A percentile compares a stretch with the other conserved stretches of the same genome.
phyloP scores from a whole-genome alignment of 2,797 vertebrate genomes.

The Danio kyathit region DNA sequence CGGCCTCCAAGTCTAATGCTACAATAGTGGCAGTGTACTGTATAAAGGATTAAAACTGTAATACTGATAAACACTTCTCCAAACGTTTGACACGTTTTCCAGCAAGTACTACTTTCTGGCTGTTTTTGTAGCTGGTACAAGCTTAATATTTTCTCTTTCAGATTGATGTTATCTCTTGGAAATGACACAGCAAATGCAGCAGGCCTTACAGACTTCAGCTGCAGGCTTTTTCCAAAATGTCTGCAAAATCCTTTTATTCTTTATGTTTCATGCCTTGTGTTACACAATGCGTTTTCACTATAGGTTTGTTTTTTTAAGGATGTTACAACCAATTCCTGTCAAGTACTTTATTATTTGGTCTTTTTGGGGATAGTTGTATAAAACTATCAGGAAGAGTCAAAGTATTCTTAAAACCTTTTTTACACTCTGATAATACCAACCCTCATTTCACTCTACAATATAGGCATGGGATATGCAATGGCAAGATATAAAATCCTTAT shows the following conservation, averaged over 20 bases:
- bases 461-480: too few relatives aligned
- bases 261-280: neutral
- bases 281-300: neutral
- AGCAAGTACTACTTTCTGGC: neutral
- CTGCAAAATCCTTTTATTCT: neutral
- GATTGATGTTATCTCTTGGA: slow-evolving; percentile 6
- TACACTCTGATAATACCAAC: too few relatives aligned
- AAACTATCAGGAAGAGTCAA: neutral
- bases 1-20: neutral
- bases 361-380: neutral
- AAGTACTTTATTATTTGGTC: neutral
- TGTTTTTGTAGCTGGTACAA: neutral
- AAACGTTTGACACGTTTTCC: neutral
- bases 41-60: neutral
- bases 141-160: neutral
- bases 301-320: neutral
- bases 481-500: too few relatives aligned
- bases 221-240: neutral
- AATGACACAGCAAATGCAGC: slow-evolving; percentile 20
- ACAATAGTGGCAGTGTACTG: neutral
- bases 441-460: too few relatives aligned
- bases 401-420: neutral
- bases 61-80: neutral
- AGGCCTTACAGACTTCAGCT: neutral
- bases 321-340: neutral